These are phyloP conservation scores for Neodiprion fabricii DNA, from an alignment of 1,140 invertebrate genomes.

Conservation along the genomic window DNA sequence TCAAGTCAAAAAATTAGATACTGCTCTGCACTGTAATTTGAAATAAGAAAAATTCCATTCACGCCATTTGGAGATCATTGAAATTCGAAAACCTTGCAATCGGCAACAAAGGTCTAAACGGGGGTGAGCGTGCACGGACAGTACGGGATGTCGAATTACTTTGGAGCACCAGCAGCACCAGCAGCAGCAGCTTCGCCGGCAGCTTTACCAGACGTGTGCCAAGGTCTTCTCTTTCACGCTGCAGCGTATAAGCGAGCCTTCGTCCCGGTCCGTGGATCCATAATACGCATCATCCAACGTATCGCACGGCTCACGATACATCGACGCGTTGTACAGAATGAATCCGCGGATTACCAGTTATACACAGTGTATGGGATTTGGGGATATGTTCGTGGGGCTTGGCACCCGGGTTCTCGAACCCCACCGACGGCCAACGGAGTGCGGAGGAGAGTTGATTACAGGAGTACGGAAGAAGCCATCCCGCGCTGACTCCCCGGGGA, in stretches of 20 bases:
- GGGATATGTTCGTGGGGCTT: constrained; percentile 3
- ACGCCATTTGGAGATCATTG: not conserved
- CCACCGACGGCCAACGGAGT: not conserved
- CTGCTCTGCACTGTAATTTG: too few species aligned
- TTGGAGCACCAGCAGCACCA: too few species aligned
- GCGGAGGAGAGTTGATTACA: constrained; percentile 4
- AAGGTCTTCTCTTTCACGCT: not conserved
- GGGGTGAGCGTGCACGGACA: not conserved
- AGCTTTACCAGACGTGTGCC: not conserved
- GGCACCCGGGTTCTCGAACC: not conserved
- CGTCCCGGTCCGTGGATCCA: not conserved
- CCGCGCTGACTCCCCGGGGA: not conserved
- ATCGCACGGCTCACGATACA: not conserved
- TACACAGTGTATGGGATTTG: constrained; percentile 4
- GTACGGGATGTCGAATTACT: too few species aligned
- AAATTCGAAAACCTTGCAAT: not conserved
- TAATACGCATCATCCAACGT: not conserved
- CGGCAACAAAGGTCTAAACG: not conserved
- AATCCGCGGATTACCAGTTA: constrained; percentile 5
- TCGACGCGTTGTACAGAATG: constrained; percentile 6
- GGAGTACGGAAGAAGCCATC: constrained; percentile 3
- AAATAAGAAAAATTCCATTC: not conserved
- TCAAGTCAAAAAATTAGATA: too few species aligned
- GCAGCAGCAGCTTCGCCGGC: too few species aligned
- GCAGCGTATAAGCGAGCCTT: too few species aligned